A percentile compares a stretch with the other conserved stretches of the same genome.
Evolutionary conservation across 2,888 invertebrate species (phyloP).

Genomic region (Diloba caeruleocephala): DNA sequence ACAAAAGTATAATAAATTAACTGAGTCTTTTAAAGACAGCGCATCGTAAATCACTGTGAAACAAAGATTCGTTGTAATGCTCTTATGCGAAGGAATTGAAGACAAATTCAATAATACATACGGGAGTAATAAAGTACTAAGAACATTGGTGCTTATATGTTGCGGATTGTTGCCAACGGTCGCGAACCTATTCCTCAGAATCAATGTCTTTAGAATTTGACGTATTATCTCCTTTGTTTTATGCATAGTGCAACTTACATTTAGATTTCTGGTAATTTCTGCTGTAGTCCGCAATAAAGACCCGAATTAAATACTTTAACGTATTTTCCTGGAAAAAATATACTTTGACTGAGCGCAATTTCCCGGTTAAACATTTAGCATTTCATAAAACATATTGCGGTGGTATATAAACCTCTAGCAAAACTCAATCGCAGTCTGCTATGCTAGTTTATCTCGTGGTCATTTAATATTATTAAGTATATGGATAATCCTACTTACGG

Average conservation of each 20-base stretch:
- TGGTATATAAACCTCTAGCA: slow-evolving; percentile 21
- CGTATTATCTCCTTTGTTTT: too few relatives aligned
- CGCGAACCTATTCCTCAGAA: not conserved
- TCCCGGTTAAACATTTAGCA: too few relatives aligned
- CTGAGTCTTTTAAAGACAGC: slow-evolving; percentile 48
- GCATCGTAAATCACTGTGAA: slow-evolving; percentile 51
- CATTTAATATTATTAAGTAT: slow-evolving; percentile 27
- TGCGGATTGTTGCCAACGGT: slow-evolving; percentile 5
- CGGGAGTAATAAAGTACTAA: slow-evolving; percentile 21
- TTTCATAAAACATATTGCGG: not conserved
- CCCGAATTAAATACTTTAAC: too few relatives aligned
- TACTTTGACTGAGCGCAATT: too few relatives aligned
- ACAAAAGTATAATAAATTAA: slow-evolving; percentile 57
- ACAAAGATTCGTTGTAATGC: slow-evolving; percentile 42
- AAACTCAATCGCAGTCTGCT: slow-evolving; percentile 24
- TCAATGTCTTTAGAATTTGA: too few relatives aligned
- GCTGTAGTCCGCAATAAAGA: too few relatives aligned
- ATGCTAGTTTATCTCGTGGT: slow-evolving; percentile 15
- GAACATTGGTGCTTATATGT: too few relatives aligned
- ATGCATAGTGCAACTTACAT: too few relatives aligned
- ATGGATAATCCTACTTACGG: slow-evolving; percentile 42
- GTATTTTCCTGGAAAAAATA: too few relatives aligned
- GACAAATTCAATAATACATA: slow-evolving; percentile 41
- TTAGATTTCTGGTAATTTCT: too few relatives aligned
- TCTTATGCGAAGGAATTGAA: slow-evolving; percentile 35